Base-by-base conservation (phyloP, 2,797 vertebrate species). In the Sebastes glaucus region DNA sequence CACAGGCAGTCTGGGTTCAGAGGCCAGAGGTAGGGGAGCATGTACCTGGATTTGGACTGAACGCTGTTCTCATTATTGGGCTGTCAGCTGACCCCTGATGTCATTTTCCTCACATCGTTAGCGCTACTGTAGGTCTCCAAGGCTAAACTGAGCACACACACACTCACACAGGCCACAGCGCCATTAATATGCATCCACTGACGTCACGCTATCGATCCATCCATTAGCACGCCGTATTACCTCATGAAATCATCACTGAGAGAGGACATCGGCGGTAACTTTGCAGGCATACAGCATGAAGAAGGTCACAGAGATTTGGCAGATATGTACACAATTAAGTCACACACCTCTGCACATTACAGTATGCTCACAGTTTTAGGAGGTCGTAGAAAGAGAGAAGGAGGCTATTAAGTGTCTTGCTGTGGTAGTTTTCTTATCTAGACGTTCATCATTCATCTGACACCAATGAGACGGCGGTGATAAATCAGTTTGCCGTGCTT, bases 41-140 rank as follows among this genome's bases (percentile, higher is more conserved):
- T 82, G 90, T 89, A 88, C 82, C 88, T 87, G 74, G 84, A 80
- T 88, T 81, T 71, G 77, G 85, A 85, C 84, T 71, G 87, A 90
- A 74, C 6, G 5, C 70, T 87, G 85, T 78, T 86, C 90, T 94
- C 93, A 94, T 95, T 94, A 95, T 78, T 76, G 82, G 74, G 84
- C 88, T 89, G 83, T 93, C 93, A 90, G 77, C 77, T 84, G 83
- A 92, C 85, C 89, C 84, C 78, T 89, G 87, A 90, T 91, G 86
- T 90, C 86, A 92, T 88, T 89, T 89, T 71, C 64, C 74, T 77
- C 86, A 82, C 88, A 92, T 92, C 82, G 86, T 93, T 93, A 91
- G 77, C 78, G 83, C 56, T 71, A 74, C 78, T 72, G 68, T 71
- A 70, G 71, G 78, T 84, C 77, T 80, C 32, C 0, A 32, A 27